phyloP scores from a whole-genome alignment of 2,797 vertebrate genomes.

The Lepidocolaptes lacrymiger region DNA sequence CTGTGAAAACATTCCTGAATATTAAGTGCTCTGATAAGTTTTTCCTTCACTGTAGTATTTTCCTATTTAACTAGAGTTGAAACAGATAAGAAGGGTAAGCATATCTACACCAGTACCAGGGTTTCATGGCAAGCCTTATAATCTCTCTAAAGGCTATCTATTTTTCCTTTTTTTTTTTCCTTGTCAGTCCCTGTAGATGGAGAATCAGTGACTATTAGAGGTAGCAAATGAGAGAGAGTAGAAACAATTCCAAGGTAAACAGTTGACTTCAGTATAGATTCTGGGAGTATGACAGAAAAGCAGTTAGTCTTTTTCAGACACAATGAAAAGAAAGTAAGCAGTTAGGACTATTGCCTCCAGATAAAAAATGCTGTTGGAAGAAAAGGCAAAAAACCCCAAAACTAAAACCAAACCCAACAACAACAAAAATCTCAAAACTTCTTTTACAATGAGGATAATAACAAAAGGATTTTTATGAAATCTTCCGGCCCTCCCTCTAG shows the following conservation, averaged over 20 bases:
- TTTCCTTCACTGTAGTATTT: neutral
- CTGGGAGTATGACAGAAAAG: neutral
- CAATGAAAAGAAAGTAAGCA: neutral
- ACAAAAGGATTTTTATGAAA: neutral
- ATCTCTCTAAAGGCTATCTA: neutral
- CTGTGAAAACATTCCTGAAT: neutral
- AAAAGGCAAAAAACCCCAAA: neutral
- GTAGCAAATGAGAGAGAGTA: neutral
- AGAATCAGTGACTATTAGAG: neutral
- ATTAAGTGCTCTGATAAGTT: neutral
- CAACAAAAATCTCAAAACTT: neutral
- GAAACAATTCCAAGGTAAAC: neutral
- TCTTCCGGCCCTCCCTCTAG: neutral
- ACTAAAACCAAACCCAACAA: neutral
- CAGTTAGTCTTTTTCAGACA: neutral
- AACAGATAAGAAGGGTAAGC: neutral
- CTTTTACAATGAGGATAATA: neutral
- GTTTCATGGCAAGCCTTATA: neutral
- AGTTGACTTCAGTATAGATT: neutral
- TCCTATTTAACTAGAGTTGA: neutral
- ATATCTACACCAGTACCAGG: neutral
- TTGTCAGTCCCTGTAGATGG: neutral
- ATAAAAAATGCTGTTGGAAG: neutral
- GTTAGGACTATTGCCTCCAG: neutral
- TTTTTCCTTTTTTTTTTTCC: neutral